phyloP scores from a whole-genome alignment of 2,888 invertebrate genomes.

The Nomada lathburiana region DNA sequence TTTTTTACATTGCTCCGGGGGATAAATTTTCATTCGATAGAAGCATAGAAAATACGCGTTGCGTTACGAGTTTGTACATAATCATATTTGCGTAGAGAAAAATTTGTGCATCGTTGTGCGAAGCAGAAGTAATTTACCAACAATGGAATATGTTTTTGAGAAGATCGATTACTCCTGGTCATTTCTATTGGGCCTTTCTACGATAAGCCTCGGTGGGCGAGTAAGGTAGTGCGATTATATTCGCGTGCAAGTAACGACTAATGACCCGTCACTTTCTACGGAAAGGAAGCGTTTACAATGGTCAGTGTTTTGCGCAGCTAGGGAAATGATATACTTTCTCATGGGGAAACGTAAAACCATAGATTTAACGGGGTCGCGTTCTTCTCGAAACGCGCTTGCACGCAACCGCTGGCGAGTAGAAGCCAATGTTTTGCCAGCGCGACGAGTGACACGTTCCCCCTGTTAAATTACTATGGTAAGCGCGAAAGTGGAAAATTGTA shows the following conservation, averaged over 20 bases:
- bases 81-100: too few relatives aligned
- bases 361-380: slow-evolving; percentile 13
- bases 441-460: slow-evolving; percentile 5
- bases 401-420: background rate
- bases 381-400: slow-evolving; percentile 12
- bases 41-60: background rate
- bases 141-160: too few relatives aligned
- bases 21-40: too few relatives aligned
- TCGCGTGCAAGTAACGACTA: too few relatives aligned
- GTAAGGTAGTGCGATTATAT: too few relatives aligned
- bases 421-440: background rate
- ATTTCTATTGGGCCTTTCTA: too few relatives aligned
- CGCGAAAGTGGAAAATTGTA: slow-evolving; percentile 35
- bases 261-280: slow-evolving; percentile 25
- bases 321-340: slow-evolving; percentile 47
- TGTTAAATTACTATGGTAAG: slow-evolving; percentile 2
- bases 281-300: background rate
- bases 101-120: too few relatives aligned
- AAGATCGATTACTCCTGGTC: too few relatives aligned
- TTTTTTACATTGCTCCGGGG: too few relatives aligned
- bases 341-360: slow-evolving; percentile 17
- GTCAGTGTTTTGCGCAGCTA: slow-evolving; percentile 2
- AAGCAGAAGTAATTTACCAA: too few relatives aligned
- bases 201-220: too few relatives aligned
- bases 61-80: background rate